A percentile compares a stretch with the other conserved stretches of the same genome.
Evolutionary conservation across 2,888 invertebrate genomes (phyloP).

Genomic region (Netelia virgata): DNA sequence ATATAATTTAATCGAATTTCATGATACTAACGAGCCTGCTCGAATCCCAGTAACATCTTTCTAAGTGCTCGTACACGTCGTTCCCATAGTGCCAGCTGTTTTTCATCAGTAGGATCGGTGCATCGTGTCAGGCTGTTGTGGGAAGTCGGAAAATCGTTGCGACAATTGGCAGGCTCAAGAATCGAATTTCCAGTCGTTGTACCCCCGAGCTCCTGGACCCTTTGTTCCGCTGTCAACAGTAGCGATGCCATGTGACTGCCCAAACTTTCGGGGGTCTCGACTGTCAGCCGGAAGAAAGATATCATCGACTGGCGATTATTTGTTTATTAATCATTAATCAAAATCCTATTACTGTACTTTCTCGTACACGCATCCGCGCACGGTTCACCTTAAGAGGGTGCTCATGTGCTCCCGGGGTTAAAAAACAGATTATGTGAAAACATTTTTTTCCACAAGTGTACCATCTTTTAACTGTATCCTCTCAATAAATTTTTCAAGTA

Average conservation of each 20-base stretch:
- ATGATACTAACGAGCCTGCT: conserved; percentile 89
- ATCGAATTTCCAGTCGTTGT: conserved; percentile 77
- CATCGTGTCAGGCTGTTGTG: conserved; percentile 88
- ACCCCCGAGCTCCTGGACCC: conserved; percentile 92
- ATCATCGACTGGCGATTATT: neutral
- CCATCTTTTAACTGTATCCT: no score
- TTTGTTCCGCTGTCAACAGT: conserved; percentile 93
- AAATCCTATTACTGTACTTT: neutral
- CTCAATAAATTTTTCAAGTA: no score
- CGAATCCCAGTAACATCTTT: conserved; percentile 94
- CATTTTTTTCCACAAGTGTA: no score
- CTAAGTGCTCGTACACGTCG: conserved; percentile 92
- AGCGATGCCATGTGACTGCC: conserved; percentile 91
- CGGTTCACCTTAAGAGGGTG: no score
- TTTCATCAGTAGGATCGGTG: conserved; percentile 90
- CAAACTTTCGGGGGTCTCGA: conserved; percentile 90
- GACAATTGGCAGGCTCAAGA: conserved; percentile 79
- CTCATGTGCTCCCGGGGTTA: no score
- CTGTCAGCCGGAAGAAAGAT: conserved; percentile 84
- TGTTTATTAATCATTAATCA: neutral
- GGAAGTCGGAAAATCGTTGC: conserved; percentile 81
- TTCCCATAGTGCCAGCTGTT: conserved; percentile 95
- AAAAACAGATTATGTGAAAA: no score
- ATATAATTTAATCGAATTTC: neutral
- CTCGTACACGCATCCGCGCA: no score